phyloP scores from a whole-genome alignment of 37 sponge, comb jelly and placozoan genomes.

The Diacarnus erythraeanus region DNA sequence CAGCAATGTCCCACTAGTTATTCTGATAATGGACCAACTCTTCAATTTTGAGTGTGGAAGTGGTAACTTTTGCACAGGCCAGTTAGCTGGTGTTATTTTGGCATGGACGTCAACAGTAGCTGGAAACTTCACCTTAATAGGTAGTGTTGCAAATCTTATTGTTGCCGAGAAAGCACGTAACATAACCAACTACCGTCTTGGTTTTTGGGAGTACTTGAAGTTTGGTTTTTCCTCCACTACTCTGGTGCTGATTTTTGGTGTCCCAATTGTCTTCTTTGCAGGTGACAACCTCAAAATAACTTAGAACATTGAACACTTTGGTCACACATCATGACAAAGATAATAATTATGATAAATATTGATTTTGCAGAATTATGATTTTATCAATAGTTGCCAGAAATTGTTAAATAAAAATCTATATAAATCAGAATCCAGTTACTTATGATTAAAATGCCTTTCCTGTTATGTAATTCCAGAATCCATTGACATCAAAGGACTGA shows the following conservation, averaged over 20 bases:
- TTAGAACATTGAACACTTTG: no score
- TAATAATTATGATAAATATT: no score
- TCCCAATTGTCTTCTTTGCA: constrained; percentile 77
- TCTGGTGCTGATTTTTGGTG: constrained; percentile 54
- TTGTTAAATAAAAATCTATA: neutral
- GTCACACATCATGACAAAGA: no score
- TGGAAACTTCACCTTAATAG: constrained; percentile 89
- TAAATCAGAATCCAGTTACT: neutral
- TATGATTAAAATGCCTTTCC: neutral
- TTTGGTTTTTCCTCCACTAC: constrained; percentile 83
- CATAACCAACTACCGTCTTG: constrained; percentile 51
- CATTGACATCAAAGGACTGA: constrained; percentile 22
- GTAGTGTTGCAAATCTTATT: constrained; percentile 89
- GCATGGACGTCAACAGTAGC: constrained; percentile 87
- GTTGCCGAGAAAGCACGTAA: constrained; percentile 83
- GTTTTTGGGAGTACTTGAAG: constrained; percentile 73
- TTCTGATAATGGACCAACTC: constrained; percentile 67
- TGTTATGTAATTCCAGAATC: constrained; percentile 44
- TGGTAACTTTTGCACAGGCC: constrained; percentile 14
- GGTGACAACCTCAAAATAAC: constrained; percentile 13
- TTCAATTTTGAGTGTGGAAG: constrained; percentile 39
- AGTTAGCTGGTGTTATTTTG: constrained; percentile 61
- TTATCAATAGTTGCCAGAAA: no score
- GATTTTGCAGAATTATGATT: no score
- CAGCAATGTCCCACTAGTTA: constrained; percentile 87